Evolutionary conservation across 2,797 vertebrate species (phyloP).

Genomic region (Cichlasoma orientale): DNA sequence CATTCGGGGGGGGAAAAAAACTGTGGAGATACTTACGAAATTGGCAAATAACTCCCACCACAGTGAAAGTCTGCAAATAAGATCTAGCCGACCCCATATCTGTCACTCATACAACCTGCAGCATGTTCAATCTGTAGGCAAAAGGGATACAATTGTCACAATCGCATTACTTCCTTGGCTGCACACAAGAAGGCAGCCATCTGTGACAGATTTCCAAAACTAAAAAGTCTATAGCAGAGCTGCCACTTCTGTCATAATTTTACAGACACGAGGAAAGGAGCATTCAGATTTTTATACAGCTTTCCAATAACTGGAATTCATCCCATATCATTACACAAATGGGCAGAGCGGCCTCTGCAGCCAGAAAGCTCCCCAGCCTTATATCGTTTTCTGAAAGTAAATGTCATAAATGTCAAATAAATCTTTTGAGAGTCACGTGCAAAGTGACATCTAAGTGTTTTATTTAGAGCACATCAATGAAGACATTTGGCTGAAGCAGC

Average conservation of each 20-base stretch:
- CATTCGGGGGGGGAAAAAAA: not conserved
- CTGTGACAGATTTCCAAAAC: constrained; percentile 66
- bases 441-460: constrained; percentile 68
- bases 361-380: constrained; percentile 60
- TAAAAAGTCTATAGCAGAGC: constrained; percentile 57
- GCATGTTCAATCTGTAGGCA: constrained; percentile 76
- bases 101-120: constrained; percentile 73
- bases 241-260: constrained; percentile 63
- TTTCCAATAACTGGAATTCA: constrained; percentile 76
- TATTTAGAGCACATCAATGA: constrained; percentile 71
- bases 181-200: constrained; percentile 50
- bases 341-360: constrained; percentile 48
- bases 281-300: constrained; percentile 58
- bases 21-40: constrained; percentile 71
- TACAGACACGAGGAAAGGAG: constrained; percentile 45
- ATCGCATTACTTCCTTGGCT: constrained; percentile 65
- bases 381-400: constrained; percentile 64
- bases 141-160: constrained; percentile 67
- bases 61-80: constrained; percentile 53
- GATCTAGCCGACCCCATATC: constrained; percentile 73
- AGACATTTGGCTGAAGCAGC: constrained; percentile 45
- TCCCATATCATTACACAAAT: constrained; percentile 79
- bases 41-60: constrained; percentile 56
- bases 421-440: constrained; percentile 64
- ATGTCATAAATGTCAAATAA: constrained; percentile 75